Base-by-base conservation (phyloP, 2,797 vertebrate species). In the Microtus agrestis region DNA sequence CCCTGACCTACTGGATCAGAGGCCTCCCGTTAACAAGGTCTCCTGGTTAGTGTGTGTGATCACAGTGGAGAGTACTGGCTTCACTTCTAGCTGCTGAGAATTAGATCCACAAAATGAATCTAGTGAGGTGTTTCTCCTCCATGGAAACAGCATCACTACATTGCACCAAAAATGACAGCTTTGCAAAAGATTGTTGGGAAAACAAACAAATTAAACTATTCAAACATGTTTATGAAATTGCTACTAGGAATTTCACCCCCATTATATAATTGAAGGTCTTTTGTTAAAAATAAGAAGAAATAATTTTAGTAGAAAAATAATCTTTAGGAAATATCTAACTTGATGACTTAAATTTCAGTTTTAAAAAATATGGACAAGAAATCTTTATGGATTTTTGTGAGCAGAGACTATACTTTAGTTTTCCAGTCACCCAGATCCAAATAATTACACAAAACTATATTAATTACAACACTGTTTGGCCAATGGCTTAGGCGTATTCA, bases 281-380 rank as follows among this genome's bases (percentile, higher is more conserved):
- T 81, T 74, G 40, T 23, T 71, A 37, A 31, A 84, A 84, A 92
- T 48, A 15, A 51, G 25, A 67, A 54, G 54, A 7, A 59, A 73
- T 84, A 37, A 48, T 86, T 96, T 40, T 86, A 92, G 2, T 86
- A 85, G 15, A 65, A 86, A 90, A 73, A 87, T 34, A 34, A 2
- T 63, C 15, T 86, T 88, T 10, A 73, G 85, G 79, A 91, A 74
- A 65, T 54, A 40, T 56, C 34, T 82, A n/a, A 59, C 21, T 77
- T 86, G n/a, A 34, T 89, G 11, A 31, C 81, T 90, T 73, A 89
- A 43, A 87, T 73, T 87, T 73, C 34, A 29, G 23, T 67, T 80
- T 81, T 82, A 54, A 61, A 71, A 92, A 92, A 76, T 54, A 2
- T 2, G 9, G 80, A n/a, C 1, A 13, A 80, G 14, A 96, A 92